Evolutionary conservation across 2,113 vertebrate genomes (phyloP), one percentile per base, ranked within the genome.

Genomic region (Haemorhous mexicanus): DNA sequence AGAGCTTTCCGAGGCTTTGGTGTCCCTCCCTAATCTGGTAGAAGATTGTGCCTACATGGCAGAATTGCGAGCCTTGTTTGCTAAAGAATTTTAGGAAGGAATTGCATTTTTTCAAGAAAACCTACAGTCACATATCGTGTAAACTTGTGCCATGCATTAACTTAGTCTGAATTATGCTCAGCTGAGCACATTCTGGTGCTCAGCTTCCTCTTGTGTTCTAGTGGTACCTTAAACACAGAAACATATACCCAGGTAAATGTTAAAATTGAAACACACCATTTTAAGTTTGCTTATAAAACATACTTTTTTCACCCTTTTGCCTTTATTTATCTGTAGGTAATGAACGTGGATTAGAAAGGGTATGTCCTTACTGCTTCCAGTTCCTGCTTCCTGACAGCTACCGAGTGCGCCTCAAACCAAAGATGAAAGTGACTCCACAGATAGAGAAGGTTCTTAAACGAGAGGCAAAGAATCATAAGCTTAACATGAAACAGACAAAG

Each of bases 311-410:
- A 33, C 50, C 55, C 8, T 68, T 52, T 89, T 94, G 19, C 61
- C 61, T 89, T 96, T 47, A 86, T 66, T 88, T 82, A 79, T 72
- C 91, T 97, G 49, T 91, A 98, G 98, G 61, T 47, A 39, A 76
- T 11, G 92, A 80, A 27, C 4, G 8, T 44, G 87, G 64, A 87
- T 94, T 96, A 55, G 91, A 96, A 84, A 77, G 93, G 49, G 16
- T 98, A 32, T 99, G 99, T 94, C 96, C 97, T 6, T 96, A 98
- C 97, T 99, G 99, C 96, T 98, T 98, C 96, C 98, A 99, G 97
- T 98, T 98, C 95, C 97, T 98, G 61, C 92, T 96, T 89, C 98
- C 98, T 30, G 98, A 97, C 91, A 98, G 98, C 86, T 95, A 96
- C 87, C 96, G 97, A 8, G 97, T 99, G 9, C 98, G 99, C 27